These are phyloP conservation scores for Norana najaformis DNA, from an alignment of 2,888 invertebrate genomes.

Conservation along the genomic window DNA sequence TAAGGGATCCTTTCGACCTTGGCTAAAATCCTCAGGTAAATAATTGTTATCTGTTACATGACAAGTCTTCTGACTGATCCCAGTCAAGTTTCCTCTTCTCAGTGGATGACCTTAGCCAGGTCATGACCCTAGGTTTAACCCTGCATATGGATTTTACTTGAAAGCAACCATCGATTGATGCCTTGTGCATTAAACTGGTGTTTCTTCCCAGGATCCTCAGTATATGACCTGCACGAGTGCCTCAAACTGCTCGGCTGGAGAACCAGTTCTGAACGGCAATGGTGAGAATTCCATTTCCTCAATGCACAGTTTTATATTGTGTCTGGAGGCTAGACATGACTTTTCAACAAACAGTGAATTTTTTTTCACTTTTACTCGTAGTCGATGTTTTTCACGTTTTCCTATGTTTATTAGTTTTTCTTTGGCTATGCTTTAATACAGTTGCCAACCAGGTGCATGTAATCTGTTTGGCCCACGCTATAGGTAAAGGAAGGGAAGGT, in stretches of 20 bases:
- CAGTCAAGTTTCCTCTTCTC: too few species aligned
- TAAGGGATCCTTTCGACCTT: too few species aligned
- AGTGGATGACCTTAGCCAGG: too few species aligned
- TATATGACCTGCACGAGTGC: conserved; percentile 51
- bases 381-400: not conserved
- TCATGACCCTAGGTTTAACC: too few species aligned
- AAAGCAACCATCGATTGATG: not conserved
- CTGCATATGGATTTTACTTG: too few species aligned
- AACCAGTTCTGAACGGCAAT: conserved; percentile 54
- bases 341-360: not conserved
- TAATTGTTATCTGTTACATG: too few species aligned
- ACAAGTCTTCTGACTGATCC: too few species aligned
- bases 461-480: too few species aligned
- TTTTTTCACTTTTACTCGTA: not conserved
- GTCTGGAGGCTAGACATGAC: not conserved
- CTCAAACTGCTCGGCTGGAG: conserved; percentile 49
- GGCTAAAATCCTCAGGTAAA: too few species aligned
- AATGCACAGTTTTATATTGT: not conserved
- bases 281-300: conserved; percentile 45
- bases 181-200: not conserved
- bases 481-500: too few species aligned
- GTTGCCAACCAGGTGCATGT: too few species aligned
- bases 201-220: conserved; percentile 37
- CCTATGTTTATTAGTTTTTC: not conserved
- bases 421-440: too few species aligned